Percentiles rank a stretch among this genome's conserved stretches.
Conservation (phyloP, 2,888 invertebrate genomes). For the Tinea semifulvella region DNA sequence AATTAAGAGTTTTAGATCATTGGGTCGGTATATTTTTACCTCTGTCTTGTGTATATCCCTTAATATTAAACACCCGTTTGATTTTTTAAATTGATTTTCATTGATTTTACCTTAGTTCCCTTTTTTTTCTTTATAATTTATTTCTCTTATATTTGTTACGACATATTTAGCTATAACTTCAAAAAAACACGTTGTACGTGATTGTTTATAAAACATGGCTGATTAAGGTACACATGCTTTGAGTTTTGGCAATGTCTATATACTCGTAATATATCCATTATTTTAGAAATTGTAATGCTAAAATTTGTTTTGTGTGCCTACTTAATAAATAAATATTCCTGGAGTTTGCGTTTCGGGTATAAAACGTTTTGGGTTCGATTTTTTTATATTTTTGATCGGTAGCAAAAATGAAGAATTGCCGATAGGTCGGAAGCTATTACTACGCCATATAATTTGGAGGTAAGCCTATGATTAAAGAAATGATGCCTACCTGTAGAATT, state of each 20-base stretch:
- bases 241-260: too few species aligned
- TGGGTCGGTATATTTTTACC: too few species aligned
- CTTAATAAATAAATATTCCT: too few species aligned
- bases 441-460: constrained; percentile 55
- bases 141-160: not conserved
- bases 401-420: constrained; percentile 63
- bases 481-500: constrained; percentile 66
- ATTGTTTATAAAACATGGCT: too few species aligned
- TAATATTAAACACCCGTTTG: too few species aligned
- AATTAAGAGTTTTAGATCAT: not conserved
- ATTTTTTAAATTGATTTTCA: too few species aligned
- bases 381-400: constrained; percentile 33
- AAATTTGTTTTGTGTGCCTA: too few species aligned
- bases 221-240: too few species aligned
- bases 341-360: not conserved
- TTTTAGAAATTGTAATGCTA: not conserved
- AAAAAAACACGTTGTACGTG: too few species aligned
- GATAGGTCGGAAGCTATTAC: constrained; percentile 61
- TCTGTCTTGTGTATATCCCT: too few species aligned
- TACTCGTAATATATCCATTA: not conserved
- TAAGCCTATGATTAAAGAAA: constrained; percentile 61
- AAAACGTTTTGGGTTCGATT: not conserved
- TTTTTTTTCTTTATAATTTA: not conserved
- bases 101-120: too few species aligned
- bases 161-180: not conserved